Evolutionary conservation across 2,797 vertebrate genomes (phyloP).

Genomic region (Gymnoscopelus microlampas): DNA sequence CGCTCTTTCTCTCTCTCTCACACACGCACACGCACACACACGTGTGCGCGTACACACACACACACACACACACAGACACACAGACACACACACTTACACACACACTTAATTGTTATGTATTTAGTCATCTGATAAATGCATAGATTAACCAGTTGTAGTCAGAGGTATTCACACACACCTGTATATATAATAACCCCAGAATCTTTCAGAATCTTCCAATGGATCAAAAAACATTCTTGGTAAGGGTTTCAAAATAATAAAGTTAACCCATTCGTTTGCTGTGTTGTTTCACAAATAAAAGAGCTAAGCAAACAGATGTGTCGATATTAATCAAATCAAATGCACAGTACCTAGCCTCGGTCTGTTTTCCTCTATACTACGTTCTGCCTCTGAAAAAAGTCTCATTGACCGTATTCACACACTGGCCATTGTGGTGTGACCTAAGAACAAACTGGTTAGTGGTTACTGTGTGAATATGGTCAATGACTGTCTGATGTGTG

Average conservation of each 20-base stretch:
- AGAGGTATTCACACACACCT: slow-evolving; percentile 75
- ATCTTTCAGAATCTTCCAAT: slow-evolving; percentile 30
- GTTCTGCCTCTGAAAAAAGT: slow-evolving; percentile 40
- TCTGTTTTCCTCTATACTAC: slow-evolving; percentile 34
- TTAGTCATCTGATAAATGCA: slow-evolving; percentile 76
- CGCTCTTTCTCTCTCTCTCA: too few relatives aligned
- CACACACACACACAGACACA: too few relatives aligned
- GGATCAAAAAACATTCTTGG: slow-evolving; percentile 47
- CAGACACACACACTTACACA: slow-evolving; percentile 36
- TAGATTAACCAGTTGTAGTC: slow-evolving; percentile 81
- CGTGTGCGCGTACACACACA: too few relatives aligned
- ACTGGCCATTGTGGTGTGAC: too few relatives aligned
- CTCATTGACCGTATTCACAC: too few relatives aligned
- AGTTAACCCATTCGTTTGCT: slow-evolving; percentile 30
- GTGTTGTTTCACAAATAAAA: slow-evolving; percentile 46
- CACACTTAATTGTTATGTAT: slow-evolving; percentile 28
- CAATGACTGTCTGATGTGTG: slow-evolving; percentile 36
- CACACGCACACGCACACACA: too few relatives aligned
- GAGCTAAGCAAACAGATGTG: slow-evolving; percentile 40
- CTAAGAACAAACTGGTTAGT: too few relatives aligned
- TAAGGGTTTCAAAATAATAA: slow-evolving; percentile 50
- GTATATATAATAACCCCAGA: slow-evolving; percentile 38
- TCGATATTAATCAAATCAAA: slow-evolving; percentile 40
- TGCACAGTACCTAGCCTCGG: slow-evolving; percentile 30
- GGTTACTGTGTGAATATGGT: slow-evolving; percentile 10